Percentiles rank a stretch among this genome's conserved stretches.
Conservation (phyloP, 2,797 vertebrate genomes). For the Agapornis canus region DNA sequence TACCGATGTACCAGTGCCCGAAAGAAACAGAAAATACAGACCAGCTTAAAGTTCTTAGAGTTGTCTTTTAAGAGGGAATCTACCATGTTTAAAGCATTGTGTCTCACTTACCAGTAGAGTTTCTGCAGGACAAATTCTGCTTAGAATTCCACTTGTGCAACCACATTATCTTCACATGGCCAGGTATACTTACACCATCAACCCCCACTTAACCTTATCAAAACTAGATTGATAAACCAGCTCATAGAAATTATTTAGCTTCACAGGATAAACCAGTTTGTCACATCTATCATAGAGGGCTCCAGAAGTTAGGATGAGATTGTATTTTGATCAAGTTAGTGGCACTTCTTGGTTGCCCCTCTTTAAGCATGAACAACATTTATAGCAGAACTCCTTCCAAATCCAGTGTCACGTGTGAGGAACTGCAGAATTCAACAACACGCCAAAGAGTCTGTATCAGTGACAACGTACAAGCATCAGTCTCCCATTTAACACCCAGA, state of each 20-base stretch:
- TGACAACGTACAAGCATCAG: not conserved
- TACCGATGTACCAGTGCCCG: not conserved
- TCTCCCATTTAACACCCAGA: not conserved
- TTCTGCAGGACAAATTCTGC: not conserved
- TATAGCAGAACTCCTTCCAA: not conserved
- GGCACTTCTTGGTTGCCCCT: not conserved
- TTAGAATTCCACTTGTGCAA: not conserved
- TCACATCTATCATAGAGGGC: not conserved
- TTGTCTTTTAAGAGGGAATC: not conserved
- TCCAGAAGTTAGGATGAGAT: not conserved
- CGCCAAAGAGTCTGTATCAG: not conserved
- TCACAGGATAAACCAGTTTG: not conserved
- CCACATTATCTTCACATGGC: not conserved
- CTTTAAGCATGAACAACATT: not conserved
- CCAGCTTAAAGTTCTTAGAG: not conserved
- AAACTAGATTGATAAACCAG: not conserved
- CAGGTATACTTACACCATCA: not conserved
- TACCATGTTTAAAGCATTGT: not conserved
- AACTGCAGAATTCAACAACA: not conserved
- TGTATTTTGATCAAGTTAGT: not conserved
- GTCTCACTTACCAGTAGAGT: constrained; percentile 44
- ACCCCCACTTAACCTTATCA: not conserved
- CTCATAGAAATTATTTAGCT: not conserved
- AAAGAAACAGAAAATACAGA: not conserved
- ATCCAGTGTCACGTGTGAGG: not conserved